Conservation (phyloP, 2,113 vertebrate species). For the Ciconia stormi region DNA sequence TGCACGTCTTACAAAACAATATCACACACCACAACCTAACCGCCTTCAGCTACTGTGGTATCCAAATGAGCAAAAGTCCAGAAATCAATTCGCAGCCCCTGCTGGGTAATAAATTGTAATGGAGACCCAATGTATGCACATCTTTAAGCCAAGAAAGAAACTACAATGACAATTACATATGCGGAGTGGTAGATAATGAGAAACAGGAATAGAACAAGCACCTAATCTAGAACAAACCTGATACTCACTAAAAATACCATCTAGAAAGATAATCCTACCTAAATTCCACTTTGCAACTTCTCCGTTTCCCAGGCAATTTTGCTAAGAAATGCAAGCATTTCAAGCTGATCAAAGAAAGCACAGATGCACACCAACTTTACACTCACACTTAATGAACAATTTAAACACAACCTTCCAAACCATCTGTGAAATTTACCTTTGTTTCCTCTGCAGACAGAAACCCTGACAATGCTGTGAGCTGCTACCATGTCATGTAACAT, state of each 20-base stretch:
- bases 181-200: background rate
- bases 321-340: background rate
- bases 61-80: background rate
- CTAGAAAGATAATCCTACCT: background rate
- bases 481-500: conserved; percentile 98
- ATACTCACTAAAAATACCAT: background rate
- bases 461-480: conserved; percentile 92
- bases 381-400: background rate
- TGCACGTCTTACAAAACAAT: background rate
- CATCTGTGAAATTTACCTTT: conserved; percentile 77
- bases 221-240: background rate
- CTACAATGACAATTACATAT: background rate
- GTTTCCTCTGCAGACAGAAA: conserved; percentile 89
- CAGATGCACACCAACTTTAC: background rate
- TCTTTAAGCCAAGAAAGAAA: background rate
- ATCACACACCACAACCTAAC: background rate
- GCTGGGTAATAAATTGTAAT: background rate
- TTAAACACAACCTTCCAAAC: background rate
- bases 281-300: background rate
- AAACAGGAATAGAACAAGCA: background rate
- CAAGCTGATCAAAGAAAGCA: background rate
- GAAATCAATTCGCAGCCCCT: background rate
- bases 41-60: background rate
- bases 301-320: background rate
- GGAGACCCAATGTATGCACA: background rate